phyloP scores from a whole-genome alignment of 1,140 invertebrate genomes.

The Atopsyche davidsoni region DNA sequence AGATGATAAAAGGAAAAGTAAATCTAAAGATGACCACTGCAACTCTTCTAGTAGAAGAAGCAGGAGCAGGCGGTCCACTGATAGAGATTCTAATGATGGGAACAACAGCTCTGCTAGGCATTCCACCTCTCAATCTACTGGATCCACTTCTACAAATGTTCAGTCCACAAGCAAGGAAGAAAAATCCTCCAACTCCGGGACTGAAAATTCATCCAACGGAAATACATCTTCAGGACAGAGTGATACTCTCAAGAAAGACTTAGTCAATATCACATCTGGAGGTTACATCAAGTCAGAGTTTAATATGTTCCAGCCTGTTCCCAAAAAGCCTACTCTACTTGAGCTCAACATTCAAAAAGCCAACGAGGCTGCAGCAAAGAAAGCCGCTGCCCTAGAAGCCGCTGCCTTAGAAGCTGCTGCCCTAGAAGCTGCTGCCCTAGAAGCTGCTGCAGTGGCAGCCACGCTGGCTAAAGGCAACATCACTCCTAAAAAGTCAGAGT shows the following conservation, averaged over 20 bases:
- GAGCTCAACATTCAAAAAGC: too few relatives aligned
- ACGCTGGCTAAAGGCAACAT: not conserved
- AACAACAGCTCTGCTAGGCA: slow-evolving; percentile 42
- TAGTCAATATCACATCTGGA: slow-evolving; percentile 22
- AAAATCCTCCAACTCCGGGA: slow-evolving; percentile 40
- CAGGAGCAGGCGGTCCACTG: slow-evolving; percentile 47
- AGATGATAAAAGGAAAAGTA: slow-evolving; percentile 43
- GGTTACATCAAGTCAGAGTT: slow-evolving; percentile 29
- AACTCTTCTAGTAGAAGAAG: slow-evolving; percentile 47
- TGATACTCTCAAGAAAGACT: slow-evolving; percentile 30
- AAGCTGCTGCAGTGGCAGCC: too few relatives aligned
- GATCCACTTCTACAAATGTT: slow-evolving; percentile 33
- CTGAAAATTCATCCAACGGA: slow-evolving; percentile 42
- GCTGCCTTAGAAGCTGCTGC: too few relatives aligned
- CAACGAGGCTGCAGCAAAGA: too few relatives aligned
- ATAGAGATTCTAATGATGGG: slow-evolving; percentile 55
- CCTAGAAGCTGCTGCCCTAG: too few relatives aligned
- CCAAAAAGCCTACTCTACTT: slow-evolving; percentile 11
- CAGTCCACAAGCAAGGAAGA: slow-evolving; percentile 35
- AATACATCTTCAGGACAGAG: slow-evolving; percentile 41
- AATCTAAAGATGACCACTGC: slow-evolving; percentile 50
- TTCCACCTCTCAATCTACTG: slow-evolving; percentile 26
- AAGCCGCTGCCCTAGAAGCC: too few relatives aligned
- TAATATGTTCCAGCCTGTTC: slow-evolving; percentile 26
- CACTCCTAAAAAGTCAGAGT: not conserved